Conservation (phyloP, 2,888 invertebrate genomes). For the Marronus borbonicus region DNA sequence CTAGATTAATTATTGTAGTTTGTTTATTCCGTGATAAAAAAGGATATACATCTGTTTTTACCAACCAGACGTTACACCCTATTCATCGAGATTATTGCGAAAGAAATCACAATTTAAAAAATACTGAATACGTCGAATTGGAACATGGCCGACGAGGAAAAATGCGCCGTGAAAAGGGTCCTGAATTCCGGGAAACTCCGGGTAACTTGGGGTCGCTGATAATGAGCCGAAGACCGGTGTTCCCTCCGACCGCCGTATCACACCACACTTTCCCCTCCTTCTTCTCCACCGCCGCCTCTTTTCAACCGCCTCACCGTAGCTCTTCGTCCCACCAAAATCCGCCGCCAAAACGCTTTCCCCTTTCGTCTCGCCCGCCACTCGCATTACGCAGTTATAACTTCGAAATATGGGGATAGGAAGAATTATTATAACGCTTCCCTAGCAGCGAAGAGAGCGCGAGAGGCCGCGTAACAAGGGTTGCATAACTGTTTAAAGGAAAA, state of each 20-base stretch:
- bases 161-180: slow-evolving; percentile 56
- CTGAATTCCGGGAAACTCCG: slow-evolving; percentile 62
- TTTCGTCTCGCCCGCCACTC: slow-evolving; percentile 48
- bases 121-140: slow-evolving; percentile 32
- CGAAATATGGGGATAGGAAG: slow-evolving; percentile 65
- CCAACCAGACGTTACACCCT: neutral
- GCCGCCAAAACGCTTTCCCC: slow-evolving; percentile 51
- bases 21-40: too few species aligned
- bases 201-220: slow-evolving; percentile 63
- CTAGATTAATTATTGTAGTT: too few species aligned
- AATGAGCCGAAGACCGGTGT: slow-evolving; percentile 65
- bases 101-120: slow-evolving; percentile 20
- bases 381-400: slow-evolving; percentile 64
- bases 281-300: neutral
- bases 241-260: slow-evolving; percentile 26
- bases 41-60: too few species aligned
- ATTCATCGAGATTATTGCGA: slow-evolving; percentile 6
- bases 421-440: slow-evolving; percentile 62
- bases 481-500: slow-evolving; percentile 57
- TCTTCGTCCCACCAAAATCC: neutral
- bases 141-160: slow-evolving; percentile 63
- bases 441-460: slow-evolving; percentile 51
- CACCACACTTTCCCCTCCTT: neutral
- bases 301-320: too few species aligned
- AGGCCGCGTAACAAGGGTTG: slow-evolving; percentile 60